Evolutionary conservation across 2,797 vertebrate genomes (phyloP).

Genomic region (Triplophysa bombifrons): DNA sequence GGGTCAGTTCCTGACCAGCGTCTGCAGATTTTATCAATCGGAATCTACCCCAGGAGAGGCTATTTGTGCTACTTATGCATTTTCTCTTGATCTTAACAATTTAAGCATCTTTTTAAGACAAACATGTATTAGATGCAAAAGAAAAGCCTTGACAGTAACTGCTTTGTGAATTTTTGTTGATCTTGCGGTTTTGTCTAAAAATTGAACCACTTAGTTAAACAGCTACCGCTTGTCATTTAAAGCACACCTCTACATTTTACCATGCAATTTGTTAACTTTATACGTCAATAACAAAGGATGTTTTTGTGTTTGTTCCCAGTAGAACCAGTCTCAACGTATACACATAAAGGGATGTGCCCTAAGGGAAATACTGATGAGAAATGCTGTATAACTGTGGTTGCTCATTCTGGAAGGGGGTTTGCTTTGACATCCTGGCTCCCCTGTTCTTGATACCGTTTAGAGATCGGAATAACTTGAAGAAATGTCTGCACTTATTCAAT

Average conservation of each 20-base stretch:
- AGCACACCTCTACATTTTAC: not conserved
- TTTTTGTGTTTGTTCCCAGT: slow-evolving; percentile 33
- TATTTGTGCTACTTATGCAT: slow-evolving; percentile 2
- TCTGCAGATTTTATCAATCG: slow-evolving; percentile 46
- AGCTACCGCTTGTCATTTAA: not conserved
- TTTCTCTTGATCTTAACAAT: not conserved
- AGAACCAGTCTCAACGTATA: slow-evolving; percentile 12
- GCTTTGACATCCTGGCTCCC: slow-evolving; percentile 56
- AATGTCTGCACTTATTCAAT: slow-evolving; percentile 34
- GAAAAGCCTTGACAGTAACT: not conserved
- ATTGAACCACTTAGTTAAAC: not conserved
- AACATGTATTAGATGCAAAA: not conserved
- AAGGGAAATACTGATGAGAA: slow-evolving; percentile 51
- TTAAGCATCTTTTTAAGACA: not conserved
- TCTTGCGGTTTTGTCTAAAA: not conserved
- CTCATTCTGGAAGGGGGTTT: slow-evolving; percentile 40
- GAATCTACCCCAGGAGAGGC: not conserved
- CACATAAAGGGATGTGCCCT: slow-evolving; percentile 38
- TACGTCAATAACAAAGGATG: slow-evolving; percentile 21
- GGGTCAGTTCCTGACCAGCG: slow-evolving; percentile 30
- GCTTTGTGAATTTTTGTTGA: not conserved
- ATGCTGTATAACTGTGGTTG: slow-evolving; percentile 49
- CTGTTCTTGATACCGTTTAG: slow-evolving; percentile 37
- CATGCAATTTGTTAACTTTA: not conserved
- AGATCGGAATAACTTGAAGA: slow-evolving; percentile 32